Conservation (phyloP, 23 tunicate species). For the Botrylloides violaceus region DNA sequence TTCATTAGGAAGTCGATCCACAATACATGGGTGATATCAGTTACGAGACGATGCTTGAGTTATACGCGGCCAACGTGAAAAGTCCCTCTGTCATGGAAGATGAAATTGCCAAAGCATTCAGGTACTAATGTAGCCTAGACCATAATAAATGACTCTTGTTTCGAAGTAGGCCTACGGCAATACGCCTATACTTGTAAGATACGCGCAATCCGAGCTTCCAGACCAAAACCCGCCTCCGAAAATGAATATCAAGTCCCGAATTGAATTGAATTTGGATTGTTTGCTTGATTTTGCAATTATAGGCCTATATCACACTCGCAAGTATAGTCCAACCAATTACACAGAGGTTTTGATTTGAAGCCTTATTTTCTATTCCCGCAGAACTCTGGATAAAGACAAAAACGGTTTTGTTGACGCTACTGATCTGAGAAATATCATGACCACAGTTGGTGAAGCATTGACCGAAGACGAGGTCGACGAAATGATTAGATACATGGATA, state of each 20-base stretch:
- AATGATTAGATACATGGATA: conserved; percentile 28
- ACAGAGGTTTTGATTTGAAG: too few species aligned
- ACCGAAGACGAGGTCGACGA: conserved; percentile 34
- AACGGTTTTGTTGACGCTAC: conserved; percentile 23
- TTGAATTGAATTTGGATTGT: too few species aligned
- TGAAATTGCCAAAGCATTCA: conserved; percentile 25
- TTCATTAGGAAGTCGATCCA: conserved; percentile 24
- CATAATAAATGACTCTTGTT: too few species aligned
- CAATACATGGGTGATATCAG: conserved; percentile 28
- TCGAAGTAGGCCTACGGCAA: too few species aligned
- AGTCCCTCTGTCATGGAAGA: conserved; percentile 16
- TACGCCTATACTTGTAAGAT: too few species aligned
- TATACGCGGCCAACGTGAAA: conserved; percentile 18
- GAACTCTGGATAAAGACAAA: conserved; percentile 26
- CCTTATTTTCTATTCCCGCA: too few species aligned
- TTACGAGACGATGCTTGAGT: conserved; percentile 25
- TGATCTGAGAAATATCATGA: conserved; percentile 18
- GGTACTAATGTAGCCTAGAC: background rate
- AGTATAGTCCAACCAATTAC: too few species aligned
- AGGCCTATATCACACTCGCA: too few species aligned
- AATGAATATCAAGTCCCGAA: too few species aligned
- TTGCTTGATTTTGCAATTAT: too few species aligned
- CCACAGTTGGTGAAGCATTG: conserved; percentile 16
- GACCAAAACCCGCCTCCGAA: too few species aligned
- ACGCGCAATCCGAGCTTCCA: too few species aligned